These are phyloP conservation scores for Brienomyrus brachyistius DNA, from an alignment of 2,113 vertebrate species.

Conservation along the genomic window DNA sequence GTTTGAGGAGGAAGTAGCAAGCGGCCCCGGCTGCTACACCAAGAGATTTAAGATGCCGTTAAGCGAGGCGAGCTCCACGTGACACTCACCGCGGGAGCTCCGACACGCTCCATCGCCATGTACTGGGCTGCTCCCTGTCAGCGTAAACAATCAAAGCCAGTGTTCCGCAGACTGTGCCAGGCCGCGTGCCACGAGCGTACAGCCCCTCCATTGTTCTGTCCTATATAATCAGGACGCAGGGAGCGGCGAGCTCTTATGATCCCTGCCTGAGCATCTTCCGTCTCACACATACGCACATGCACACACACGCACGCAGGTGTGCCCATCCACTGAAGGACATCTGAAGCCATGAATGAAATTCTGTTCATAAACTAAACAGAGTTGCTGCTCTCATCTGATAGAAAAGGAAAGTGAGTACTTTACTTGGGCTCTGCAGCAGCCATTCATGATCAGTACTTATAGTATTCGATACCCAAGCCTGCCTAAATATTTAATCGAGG, in stretches of 20 bases:
- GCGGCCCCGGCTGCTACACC: neutral
- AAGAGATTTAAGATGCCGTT: constrained; percentile 27
- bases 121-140: constrained; percentile 28
- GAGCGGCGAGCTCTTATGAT: neutral
- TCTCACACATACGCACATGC: neutral
- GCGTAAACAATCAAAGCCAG: constrained; percentile 27
- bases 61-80: neutral
- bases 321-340: neutral
- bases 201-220: neutral
- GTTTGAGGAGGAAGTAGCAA: neutral
- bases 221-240: neutral
- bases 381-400: neutral
- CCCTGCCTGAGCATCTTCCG: neutral
- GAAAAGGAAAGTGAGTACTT: too few relatives aligned
- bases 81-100: neutral
- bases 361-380: neutral
- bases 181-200: neutral
- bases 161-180: neutral
- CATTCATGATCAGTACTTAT: too few relatives aligned
- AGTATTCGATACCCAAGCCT: too few relatives aligned
- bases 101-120: constrained; percentile 10
- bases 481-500: too few relatives aligned
- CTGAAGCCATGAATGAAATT: neutral
- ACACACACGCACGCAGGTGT: neutral
- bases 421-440: too few relatives aligned